Conservation (phyloP, 2,888 invertebrate species). For the Amphimallon solstitiale region DNA sequence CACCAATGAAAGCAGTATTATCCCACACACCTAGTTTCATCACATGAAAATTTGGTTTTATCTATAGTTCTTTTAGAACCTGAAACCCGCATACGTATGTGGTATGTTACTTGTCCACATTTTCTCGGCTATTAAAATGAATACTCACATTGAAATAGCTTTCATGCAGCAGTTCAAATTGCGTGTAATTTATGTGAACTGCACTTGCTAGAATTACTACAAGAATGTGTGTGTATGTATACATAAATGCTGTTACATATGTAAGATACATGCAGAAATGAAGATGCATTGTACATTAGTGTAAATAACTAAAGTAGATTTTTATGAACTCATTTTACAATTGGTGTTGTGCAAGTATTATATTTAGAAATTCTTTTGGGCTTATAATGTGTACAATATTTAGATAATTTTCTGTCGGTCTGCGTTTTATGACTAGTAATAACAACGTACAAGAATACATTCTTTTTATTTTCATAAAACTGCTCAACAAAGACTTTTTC, state of each 20-base stretch:
- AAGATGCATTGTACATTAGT: background rate
- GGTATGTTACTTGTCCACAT: too few species aligned
- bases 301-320: background rate
- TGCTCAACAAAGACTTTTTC: too few species aligned
- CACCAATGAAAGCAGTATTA: background rate
- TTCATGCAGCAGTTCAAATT: conserved; percentile 6
- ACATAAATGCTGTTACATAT: conserved; percentile 3
- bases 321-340: background rate
- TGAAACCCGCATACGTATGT: too few species aligned
- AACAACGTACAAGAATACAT: too few species aligned
- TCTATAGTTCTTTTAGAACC: background rate
- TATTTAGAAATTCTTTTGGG: too few species aligned
- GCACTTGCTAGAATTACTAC: conserved; percentile 4
- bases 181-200: conserved; percentile 11
- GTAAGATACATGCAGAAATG: conserved; percentile 13
- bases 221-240: conserved; percentile 2
- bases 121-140: too few species aligned
- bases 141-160: background rate
- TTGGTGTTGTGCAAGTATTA: background rate
- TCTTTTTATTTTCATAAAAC: too few species aligned
- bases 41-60: conserved; percentile 11
- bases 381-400: too few species aligned
- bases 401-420: too few species aligned
- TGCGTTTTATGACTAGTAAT: too few species aligned
- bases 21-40: conserved; percentile 17